A percentile compares a stretch with the other conserved stretches of the same genome.
Conservation (phyloP, 2,888 invertebrate genomes). For the Harpalus rubripes region DNA sequence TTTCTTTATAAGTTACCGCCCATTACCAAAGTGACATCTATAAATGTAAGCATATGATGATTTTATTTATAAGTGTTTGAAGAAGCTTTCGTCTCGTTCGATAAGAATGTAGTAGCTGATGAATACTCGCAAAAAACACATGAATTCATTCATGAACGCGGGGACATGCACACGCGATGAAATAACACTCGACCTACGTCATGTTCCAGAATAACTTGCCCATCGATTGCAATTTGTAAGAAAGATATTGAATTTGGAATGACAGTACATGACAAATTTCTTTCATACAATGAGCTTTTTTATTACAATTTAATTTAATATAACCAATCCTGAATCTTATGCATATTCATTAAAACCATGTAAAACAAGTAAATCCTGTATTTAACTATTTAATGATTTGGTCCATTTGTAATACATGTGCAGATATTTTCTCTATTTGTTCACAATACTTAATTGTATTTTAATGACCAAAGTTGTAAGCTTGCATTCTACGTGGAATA, state of each 20-base stretch:
- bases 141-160: slow-evolving; percentile 46
- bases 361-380: not conserved
- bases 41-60: slow-evolving; percentile 22
- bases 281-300: not conserved
- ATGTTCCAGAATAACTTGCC: not conserved
- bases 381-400: not conserved
- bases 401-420: not conserved
- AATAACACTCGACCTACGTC: slow-evolving; percentile 43
- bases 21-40: not conserved
- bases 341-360: not conserved
- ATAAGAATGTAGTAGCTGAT: slow-evolving; percentile 49
- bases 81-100: slow-evolving; percentile 8
- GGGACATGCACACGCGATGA: slow-evolving; percentile 33
- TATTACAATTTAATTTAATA: too few species aligned
- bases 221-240: not conserved
- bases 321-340: not conserved
- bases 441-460: slow-evolving; percentile 3
- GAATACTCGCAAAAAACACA: slow-evolving; percentile 46
- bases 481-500: not conserved
- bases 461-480: not conserved
- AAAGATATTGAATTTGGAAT: not conserved
- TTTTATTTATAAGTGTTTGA: slow-evolving; percentile 47
- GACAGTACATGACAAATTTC: not conserved
- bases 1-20: slow-evolving; percentile 11
- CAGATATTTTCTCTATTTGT: not conserved